These are phyloP conservation scores for Dendroctonus valens DNA, from an alignment of 1,140 invertebrate genomes.

Conservation along the genomic window DNA sequence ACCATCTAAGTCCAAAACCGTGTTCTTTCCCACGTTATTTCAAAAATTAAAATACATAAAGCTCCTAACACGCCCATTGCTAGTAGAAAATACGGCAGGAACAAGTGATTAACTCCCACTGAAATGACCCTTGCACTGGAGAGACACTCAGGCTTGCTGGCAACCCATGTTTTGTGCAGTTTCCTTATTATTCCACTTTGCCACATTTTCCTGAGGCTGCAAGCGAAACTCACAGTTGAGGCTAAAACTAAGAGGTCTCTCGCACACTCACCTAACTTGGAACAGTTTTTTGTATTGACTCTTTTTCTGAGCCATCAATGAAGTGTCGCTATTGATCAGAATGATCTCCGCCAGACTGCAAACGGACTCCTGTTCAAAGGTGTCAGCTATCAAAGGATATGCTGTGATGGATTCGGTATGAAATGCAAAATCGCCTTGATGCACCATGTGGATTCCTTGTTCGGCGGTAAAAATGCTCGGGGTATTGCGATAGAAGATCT, in stretches of 20 bases:
- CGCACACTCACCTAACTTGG: constrained; percentile 43
- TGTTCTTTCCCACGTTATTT: constrained; percentile 29
- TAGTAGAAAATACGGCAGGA: constrained; percentile 38
- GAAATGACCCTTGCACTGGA: constrained; percentile 34
- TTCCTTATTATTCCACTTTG: constrained; percentile 35
- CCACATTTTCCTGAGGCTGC: constrained; percentile 34
- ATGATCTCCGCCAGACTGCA: constrained; percentile 53
- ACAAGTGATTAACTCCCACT: constrained; percentile 36
- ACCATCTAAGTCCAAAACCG: no score
- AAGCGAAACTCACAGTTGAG: no score
- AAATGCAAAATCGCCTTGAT: constrained; percentile 50
- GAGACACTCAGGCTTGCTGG: constrained; percentile 37
- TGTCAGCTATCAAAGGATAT: constrained; percentile 51
- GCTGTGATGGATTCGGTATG: constrained; percentile 55
- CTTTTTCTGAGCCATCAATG: constrained; percentile 52
- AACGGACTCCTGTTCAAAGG: constrained; percentile 51
- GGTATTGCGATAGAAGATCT: constrained; percentile 24
- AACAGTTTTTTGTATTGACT: constrained; percentile 55
- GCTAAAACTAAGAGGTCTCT: no score
- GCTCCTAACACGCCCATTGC: constrained; percentile 31
- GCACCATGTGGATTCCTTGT: constrained; percentile 36
- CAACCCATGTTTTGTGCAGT: constrained; percentile 35
- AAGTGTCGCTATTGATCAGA: constrained; percentile 48
- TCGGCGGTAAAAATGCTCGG: constrained; percentile 22
- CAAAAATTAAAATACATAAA: constrained; percentile 28